Evolutionary conservation across 2,888 invertebrate species (phyloP).

Genomic region (Epistrophe eligans): DNA sequence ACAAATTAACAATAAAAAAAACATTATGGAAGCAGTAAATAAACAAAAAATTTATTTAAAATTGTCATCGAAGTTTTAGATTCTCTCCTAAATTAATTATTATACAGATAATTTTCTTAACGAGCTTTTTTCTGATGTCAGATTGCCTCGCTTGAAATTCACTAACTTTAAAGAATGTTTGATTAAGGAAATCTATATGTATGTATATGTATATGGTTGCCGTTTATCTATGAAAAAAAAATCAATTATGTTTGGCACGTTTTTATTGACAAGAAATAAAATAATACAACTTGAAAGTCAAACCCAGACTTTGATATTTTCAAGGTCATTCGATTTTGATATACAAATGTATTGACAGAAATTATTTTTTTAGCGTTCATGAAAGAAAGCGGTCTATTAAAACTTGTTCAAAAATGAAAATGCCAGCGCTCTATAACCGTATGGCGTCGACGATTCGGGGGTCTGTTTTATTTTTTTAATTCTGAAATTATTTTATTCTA

Average conservation of each 20-base stretch:
- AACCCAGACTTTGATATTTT: background rate
- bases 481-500: too few relatives aligned
- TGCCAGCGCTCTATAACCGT: too few relatives aligned
- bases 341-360: background rate
- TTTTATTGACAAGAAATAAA: constrained; percentile 1
- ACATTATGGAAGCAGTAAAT: too few relatives aligned
- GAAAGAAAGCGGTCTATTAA: too few relatives aligned
- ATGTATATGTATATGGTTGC: background rate
- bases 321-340: constrained; percentile 22
- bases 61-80: background rate
- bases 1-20: too few relatives aligned
- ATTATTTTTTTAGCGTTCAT: too few relatives aligned
- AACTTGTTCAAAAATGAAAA: too few relatives aligned
- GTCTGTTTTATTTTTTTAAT: too few relatives aligned
- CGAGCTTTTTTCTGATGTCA: background rate
- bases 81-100: background rate
- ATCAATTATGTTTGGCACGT: constrained; percentile 9
- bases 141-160: background rate
- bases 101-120: background rate
- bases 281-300: background rate
- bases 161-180: background rate
- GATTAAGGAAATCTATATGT: background rate
- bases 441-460: too few relatives aligned
- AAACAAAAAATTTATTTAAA: too few relatives aligned
- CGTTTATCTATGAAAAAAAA: background rate